These are phyloP conservation scores for Thaumatotibia leucotreta DNA, from an alignment of 1,140 invertebrate genomes.

Conservation along the genomic window DNA sequence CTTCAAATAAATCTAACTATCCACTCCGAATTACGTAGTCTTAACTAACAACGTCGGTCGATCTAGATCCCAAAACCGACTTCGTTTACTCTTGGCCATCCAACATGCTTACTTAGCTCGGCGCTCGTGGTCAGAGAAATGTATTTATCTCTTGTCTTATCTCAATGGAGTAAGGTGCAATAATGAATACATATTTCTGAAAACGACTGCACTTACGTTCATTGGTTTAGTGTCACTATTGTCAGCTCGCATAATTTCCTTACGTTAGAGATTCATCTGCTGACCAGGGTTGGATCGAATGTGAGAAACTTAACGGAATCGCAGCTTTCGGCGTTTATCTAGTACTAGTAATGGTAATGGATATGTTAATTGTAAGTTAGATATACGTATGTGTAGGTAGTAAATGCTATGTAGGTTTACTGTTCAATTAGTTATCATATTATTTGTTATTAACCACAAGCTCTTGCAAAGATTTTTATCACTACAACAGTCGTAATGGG, in stretches of 20 bases:
- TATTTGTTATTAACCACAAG: too few relatives aligned
- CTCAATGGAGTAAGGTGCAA: neutral
- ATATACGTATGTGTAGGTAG: too few relatives aligned
- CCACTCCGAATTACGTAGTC: neutral
- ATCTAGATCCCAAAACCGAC: neutral
- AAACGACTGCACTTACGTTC: neutral
- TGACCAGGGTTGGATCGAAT: slow-evolving; percentile 1
- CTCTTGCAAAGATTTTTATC: too few relatives aligned
- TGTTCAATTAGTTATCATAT: too few relatives aligned
- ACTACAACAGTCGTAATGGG: too few relatives aligned
- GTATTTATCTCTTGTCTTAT: neutral
- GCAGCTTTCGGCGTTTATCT: neutral
- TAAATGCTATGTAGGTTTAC: too few relatives aligned
- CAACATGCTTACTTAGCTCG: neutral
- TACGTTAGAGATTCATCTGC: neutral
- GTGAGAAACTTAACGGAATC: neutral
- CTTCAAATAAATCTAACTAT: neutral
- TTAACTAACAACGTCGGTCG: neutral
- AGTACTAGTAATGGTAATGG: neutral
- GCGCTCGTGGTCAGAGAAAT: neutral
- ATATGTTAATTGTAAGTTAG: neutral
- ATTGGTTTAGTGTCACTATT: neutral
- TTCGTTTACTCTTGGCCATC: neutral
- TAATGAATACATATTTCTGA: neutral
- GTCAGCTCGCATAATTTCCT: neutral